A percentile compares a stretch with the other conserved stretches of the same genome.
phyloP scores from a whole-genome alignment of 1,140 invertebrate species.

The Theocolax elegans region DNA sequence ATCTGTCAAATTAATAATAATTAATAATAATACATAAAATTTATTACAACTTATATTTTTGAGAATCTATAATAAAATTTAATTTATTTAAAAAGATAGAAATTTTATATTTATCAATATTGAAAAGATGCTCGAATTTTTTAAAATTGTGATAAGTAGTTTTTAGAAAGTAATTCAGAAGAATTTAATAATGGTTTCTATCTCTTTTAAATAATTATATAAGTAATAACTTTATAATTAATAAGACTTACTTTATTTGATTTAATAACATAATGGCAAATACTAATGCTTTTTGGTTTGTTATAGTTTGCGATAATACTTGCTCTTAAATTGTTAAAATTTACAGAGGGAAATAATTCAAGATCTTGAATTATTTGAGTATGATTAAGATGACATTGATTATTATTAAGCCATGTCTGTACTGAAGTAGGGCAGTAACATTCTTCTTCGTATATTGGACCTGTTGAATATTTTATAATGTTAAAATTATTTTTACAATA shows the following conservation, averaged over 20 bases:
- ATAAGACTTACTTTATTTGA: conserved; percentile 75
- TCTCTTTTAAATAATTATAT: no score
- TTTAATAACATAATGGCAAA: conserved; percentile 92
- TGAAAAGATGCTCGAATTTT: no score
- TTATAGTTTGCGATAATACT: conserved; percentile 76
- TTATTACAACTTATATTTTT: background rate
- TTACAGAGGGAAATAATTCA: conserved; percentile 74
- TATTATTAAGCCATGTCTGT: conserved; percentile 74
- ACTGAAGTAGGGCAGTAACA: conserved; percentile 85
- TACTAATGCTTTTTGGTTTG: conserved; percentile 81
- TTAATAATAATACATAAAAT: background rate
- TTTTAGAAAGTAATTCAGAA: no score
- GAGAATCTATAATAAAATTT: background rate
- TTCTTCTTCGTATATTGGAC: conserved; percentile 81
- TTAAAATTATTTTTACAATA: conserved; percentile 21
- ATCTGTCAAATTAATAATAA: conserved; percentile 65
- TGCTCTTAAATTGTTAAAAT: conserved; percentile 77
- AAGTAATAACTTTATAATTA: no score
- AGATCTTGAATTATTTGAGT: conserved; percentile 83
- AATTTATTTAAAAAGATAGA: background rate
- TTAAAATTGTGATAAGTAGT: no score
- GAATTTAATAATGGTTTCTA: no score
- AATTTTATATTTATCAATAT: no score
- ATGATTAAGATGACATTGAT: conserved; percentile 76
- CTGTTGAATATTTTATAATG: conserved; percentile 65